Evolutionary conservation across 1,140 invertebrate genomes (phyloP), one percentile per base, ranked within the genome.

Genomic region (Brachionus rubens): DNA sequence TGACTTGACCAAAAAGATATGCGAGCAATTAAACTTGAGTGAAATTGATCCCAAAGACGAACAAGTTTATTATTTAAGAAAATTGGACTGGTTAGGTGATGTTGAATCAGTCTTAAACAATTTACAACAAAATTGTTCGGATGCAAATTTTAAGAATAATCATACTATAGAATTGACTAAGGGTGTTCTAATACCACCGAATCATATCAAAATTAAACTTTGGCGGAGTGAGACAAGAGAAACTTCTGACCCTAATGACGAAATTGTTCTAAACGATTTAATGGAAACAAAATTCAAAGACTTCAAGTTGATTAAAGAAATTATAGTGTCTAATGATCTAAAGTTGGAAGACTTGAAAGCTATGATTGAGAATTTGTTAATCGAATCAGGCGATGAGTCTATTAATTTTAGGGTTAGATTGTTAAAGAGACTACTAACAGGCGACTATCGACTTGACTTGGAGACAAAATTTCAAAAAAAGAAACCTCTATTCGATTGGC

Each of bases 11-110:
- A 36, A 65, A 43, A 26, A 65, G 24, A 24, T 65, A 41, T 24
- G 19, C 5, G 24, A 19, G 14, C 16, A 46, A 65, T 24, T 65
- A 43, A 43, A 65, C 3, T 21, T 65, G n/a, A 16, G 43, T 24
- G 10, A 36, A 24, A 9, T 65, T 36, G 59, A 46, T 12, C 10
- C 3, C 3, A 41, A 65, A 24, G 40, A 65, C 6, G 59, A 43
- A 43, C 5, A 21, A 24, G 33, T 26, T 24, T 65, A 65, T 41
- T 65, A 65, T 28, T 65, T 65, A 43, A 36, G 24, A 14, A 41
- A 65, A 19, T 36, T 65, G 21, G 59, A 65, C 40, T 65, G 59
- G 59, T 24, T 65, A 1, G 59, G 59, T 14, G 59, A 65, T 65
- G 41, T 65, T 4, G 59, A 65, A 43, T 65, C 36, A 26, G 40